These are phyloP conservation scores for Elegia similella DNA, from an alignment of 2,888 invertebrate species.

Conservation along the genomic window DNA sequence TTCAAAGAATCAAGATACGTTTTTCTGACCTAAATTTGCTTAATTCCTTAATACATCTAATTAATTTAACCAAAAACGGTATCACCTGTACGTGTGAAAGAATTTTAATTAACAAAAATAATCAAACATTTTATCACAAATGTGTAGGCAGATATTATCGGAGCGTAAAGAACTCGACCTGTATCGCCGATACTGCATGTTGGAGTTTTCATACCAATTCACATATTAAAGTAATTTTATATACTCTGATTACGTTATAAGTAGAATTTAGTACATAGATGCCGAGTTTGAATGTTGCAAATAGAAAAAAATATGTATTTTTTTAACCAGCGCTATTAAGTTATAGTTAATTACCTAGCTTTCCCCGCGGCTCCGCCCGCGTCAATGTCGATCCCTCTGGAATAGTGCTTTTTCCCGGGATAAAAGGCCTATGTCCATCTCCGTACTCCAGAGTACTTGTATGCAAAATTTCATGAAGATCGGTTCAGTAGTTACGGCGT, in stretches of 20 bases:
- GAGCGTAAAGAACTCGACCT: slow-evolving; percentile 3
- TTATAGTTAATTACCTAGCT: no score
- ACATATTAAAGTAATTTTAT: background rate
- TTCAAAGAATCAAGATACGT: background rate
- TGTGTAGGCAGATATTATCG: slow-evolving; percentile 13
- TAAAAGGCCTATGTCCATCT: no score
- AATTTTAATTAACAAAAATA: slow-evolving; percentile 12
- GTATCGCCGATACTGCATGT: slow-evolving; percentile 5
- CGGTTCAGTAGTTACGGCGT: no score
- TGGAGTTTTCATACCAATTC: background rate
- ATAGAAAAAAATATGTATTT: no score
- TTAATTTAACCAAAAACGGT: background rate
- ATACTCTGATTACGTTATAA: background rate
- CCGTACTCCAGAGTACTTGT: no score
- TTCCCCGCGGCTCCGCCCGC: no score
- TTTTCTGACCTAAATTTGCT: background rate
- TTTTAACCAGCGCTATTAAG: no score
- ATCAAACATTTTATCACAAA: slow-evolving; percentile 12
- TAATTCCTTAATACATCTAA: background rate
- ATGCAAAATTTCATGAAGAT: no score
- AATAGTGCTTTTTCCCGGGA: no score
- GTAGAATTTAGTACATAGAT: background rate
- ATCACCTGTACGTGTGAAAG: slow-evolving; percentile 13
- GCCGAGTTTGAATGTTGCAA: no score
- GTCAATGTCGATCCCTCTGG: no score